phyloP scores from a whole-genome alignment of 1,140 invertebrate genomes.

The Eurosta solidaginis region DNA sequence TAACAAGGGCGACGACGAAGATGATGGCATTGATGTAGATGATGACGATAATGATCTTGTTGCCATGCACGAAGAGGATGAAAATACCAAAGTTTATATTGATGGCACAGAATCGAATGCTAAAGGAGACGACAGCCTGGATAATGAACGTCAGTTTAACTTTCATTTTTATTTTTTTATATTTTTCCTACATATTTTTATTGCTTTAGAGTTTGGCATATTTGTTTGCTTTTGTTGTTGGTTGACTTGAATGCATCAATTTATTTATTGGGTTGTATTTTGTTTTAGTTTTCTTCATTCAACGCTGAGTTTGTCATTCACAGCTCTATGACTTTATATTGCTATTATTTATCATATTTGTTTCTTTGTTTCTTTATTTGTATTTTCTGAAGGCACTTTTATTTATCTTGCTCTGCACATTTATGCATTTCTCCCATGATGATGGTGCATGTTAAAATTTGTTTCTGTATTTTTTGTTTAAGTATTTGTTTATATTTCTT shows the following conservation, averaged over 20 bases:
- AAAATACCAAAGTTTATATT: conserved; percentile 35
- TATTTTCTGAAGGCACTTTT: background rate
- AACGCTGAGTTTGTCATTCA: background rate
- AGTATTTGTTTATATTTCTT: background rate
- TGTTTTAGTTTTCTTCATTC: background rate
- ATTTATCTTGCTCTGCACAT: background rate
- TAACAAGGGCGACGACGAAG: conserved; percentile 14
- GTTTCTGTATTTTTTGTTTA: background rate
- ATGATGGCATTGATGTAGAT: conserved; percentile 17
- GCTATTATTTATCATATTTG: background rate
- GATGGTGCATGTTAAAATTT: background rate
- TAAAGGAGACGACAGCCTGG: conserved; percentile 32
- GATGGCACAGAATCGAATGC: conserved; percentile 33
- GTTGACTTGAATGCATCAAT: conserved; percentile 18
- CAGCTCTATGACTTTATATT: no score
- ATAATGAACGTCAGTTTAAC: conserved; percentile 50
- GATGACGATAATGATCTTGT: conserved; percentile 33
- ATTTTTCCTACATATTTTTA: conserved; percentile 34
- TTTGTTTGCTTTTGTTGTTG: conserved; percentile 30
- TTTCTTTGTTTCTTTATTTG: background rate
- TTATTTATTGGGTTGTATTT: background rate
- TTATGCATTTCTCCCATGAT: background rate
- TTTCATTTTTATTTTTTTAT: conserved; percentile 43
- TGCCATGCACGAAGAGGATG: conserved; percentile 22
- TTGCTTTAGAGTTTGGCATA: background rate